A percentile compares a stretch with the other conserved stretches of the same genome.
Conservation (phyloP, 2,113 vertebrate genomes). For the Phalacrocorax pelagicus region DNA sequence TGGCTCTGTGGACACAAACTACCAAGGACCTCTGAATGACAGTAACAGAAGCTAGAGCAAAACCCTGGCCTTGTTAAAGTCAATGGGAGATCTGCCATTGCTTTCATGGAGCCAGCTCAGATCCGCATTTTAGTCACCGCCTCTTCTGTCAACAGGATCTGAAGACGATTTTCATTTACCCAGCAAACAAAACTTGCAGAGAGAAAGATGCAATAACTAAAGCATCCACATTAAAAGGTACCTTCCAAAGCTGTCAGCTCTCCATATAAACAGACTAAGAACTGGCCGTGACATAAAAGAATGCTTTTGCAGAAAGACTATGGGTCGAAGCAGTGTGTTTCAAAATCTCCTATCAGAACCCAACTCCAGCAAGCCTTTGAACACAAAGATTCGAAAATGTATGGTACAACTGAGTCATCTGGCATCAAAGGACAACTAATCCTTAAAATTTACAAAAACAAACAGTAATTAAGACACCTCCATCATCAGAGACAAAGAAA, state of each 20-base stretch:
- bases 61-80: not conserved
- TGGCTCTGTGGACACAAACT: not conserved
- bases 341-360: conserved; percentile 5
- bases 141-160: conserved; percentile 57
- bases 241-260: conserved; percentile 24
- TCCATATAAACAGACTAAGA: conserved; percentile 34
- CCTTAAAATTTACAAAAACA: conserved; percentile 57
- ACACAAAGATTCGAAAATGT: not conserved
- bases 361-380: conserved; percentile 32
- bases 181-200: conserved; percentile 26
- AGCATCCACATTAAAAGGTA: not conserved
- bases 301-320: conserved; percentile 19
- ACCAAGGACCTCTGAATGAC: not conserved
- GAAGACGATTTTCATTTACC: conserved; percentile 33
- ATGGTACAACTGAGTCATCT: conserved; percentile 44
- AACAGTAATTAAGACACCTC: conserved; percentile 64
- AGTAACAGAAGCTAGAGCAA: not conserved
- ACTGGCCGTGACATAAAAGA: not conserved
- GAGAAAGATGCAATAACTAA: conserved; percentile 14
- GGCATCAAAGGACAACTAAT: conserved; percentile 64
- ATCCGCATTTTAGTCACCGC: not conserved
- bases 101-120: not conserved
- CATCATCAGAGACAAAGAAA: conserved; percentile 42
- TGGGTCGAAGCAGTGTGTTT: not conserved
- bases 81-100: not conserved